A percentile compares a stretch with the other conserved stretches of the same genome.
phyloP scores from a whole-genome alignment of 2,113 vertebrate genomes.

The Stigmatopora nigra region DNA sequence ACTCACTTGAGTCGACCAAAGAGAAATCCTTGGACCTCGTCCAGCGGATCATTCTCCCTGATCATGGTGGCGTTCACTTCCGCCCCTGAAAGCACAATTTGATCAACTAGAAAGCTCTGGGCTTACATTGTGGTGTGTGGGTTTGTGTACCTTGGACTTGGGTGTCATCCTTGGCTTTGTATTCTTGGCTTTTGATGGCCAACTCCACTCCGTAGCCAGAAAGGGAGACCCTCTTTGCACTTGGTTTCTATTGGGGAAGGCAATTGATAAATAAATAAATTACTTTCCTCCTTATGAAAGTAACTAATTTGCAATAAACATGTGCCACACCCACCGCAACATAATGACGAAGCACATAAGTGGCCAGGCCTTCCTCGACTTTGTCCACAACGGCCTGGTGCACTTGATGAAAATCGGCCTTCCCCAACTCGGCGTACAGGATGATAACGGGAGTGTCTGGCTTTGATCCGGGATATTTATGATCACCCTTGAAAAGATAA shows the following conservation, averaged over 20 bases:
- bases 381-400: conserved; percentile 74
- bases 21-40: conserved; percentile 96
- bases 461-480: conserved; percentile 76
- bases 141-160: conserved; percentile 84
- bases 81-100: conserved; percentile 68
- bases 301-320: too few relatives aligned
- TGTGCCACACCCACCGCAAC: conserved; percentile 54
- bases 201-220: conserved; percentile 96
- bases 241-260: conserved; percentile 72
- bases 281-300: too few relatives aligned
- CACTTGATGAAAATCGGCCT: conserved; percentile 74
- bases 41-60: conserved; percentile 87
- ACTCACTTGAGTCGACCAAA: conserved; percentile 94
- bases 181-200: conserved; percentile 97
- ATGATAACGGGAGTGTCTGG: conserved; percentile 80
- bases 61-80: conserved; percentile 87
- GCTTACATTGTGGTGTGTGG: conserved; percentile 12
- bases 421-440: conserved; percentile 86
- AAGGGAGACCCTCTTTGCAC: conserved; percentile 78
- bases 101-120: conserved; percentile 34
- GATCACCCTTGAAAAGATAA: conserved; percentile 91
- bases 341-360: conserved; percentile 87
- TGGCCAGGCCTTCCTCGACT: conserved; percentile 77
- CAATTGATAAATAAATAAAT: neutral
- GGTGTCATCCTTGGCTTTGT: conserved; percentile 98